A percentile compares a stretch with the other conserved stretches of the same genome.
Conservation (phyloP, 2,888 invertebrate species). For the Drosophila multiciliata region DNA sequence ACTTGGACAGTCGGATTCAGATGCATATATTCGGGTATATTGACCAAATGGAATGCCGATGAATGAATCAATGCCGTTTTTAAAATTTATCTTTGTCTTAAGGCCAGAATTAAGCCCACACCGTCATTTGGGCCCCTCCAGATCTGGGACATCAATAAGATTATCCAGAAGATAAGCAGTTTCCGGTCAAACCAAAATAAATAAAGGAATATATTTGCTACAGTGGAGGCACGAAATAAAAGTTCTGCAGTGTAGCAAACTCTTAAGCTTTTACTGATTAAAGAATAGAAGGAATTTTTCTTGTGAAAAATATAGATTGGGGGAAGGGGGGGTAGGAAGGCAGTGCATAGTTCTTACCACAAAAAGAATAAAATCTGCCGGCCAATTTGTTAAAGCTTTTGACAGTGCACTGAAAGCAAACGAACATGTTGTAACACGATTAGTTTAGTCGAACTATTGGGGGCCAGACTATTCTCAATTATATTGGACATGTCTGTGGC, state of each 20-base stretch:
- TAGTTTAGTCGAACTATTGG: neutral
- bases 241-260: neutral
- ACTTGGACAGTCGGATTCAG: conserved; percentile 11
- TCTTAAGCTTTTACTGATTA: neutral
- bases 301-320: neutral
- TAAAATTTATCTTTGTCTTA: conserved; percentile 65
- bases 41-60: conserved; percentile 58
- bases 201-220: conserved; percentile 46
- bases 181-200: conserved; percentile 79
- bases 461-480: conserved; percentile 16
- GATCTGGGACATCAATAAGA: conserved; percentile 77
- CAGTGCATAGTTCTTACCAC: neutral
- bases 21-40: conserved; percentile 19
- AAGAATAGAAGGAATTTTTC: neutral
- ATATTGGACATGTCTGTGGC: conserved; percentile 46
- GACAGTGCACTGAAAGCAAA: neutral
- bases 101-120: conserved; percentile 65
- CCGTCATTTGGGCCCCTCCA: conserved; percentile 58
- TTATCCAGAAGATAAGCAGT: conserved; percentile 81
- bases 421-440: neutral
- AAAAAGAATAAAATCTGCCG: neutral
- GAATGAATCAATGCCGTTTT: conserved; percentile 70
- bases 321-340: neutral
- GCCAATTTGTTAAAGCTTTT: conserved; percentile 14
- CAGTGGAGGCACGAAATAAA: conserved; percentile 41